Conservation (phyloP, 2,113 vertebrate genomes). For the Nanorana parkeri region DNA sequence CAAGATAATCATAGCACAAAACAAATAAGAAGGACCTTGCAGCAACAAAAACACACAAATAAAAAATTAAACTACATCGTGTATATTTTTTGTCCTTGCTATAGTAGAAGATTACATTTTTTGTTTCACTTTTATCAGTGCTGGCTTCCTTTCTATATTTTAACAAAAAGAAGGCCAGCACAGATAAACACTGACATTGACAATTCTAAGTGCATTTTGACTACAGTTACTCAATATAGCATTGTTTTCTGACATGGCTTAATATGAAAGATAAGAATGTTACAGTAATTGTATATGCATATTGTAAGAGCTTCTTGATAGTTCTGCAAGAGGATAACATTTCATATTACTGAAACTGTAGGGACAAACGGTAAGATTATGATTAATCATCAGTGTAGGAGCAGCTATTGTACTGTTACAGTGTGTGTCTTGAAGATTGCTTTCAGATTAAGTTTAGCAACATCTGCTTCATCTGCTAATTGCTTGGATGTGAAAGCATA, state of each 20-base stretch:
- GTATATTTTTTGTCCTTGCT: no score
- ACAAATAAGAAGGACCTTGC: no score
- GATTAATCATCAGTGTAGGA: slow-evolving; percentile 37
- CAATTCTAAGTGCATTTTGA: not conserved
- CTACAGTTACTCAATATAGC: not conserved
- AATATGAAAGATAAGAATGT: slow-evolving; percentile 3
- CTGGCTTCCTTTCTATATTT: not conserved
- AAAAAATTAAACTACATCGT: no score
- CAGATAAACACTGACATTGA: no score
- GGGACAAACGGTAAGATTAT: slow-evolving; percentile 23
- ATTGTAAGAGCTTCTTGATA: slow-evolving; percentile 11
- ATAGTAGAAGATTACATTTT: no score
- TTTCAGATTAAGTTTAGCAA: slow-evolving; percentile 39
- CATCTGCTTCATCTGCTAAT: slow-evolving; percentile 41
- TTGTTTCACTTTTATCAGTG: no score
- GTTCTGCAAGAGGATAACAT: slow-evolving; percentile 11
- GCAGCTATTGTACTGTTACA: not conserved
- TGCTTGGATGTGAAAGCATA: slow-evolving; percentile 34
- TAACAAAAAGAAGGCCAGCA: no score
- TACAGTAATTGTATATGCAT: not conserved
- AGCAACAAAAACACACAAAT: no score
- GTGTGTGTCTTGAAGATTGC: slow-evolving; percentile 11
- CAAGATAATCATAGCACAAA: no score
- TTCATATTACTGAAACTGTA: slow-evolving; percentile 25
- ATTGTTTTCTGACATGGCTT: not conserved